phyloP scores from a whole-genome alignment of 2,888 invertebrate species.

The Dugesia japonica region DNA sequence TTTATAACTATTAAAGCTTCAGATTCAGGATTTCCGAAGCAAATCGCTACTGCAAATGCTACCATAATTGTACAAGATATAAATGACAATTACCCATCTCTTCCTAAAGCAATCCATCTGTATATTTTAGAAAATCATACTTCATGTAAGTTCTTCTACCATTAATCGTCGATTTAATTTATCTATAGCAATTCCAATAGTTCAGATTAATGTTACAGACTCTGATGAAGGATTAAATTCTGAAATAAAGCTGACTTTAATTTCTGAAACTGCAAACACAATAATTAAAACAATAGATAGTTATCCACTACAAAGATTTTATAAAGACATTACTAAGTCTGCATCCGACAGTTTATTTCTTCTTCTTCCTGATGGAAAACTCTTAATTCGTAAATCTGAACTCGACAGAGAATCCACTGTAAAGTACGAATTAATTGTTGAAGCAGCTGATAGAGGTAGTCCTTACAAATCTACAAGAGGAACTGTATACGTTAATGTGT shows the following conservation, averaged over 20 bases:
- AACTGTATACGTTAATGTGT: background rate
- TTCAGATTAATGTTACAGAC: slow-evolving; percentile 26
- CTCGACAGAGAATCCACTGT: slow-evolving; percentile 21
- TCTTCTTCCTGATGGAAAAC: slow-evolving; percentile 20
- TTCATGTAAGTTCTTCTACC: background rate
- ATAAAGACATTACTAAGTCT: background rate
- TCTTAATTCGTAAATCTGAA: slow-evolving; percentile 21
- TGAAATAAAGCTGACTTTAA: background rate
- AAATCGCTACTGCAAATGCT: slow-evolving; percentile 12
- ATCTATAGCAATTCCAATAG: slow-evolving; percentile 24
- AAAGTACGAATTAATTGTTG: background rate
- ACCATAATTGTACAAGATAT: slow-evolving; percentile 22
- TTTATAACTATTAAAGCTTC: background rate
- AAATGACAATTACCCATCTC: slow-evolving; percentile 23
- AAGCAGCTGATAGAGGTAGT: background rate
- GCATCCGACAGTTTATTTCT: background rate
- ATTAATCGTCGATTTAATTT: too few relatives aligned
- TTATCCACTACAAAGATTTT: background rate
- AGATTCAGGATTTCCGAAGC: slow-evolving; percentile 21
- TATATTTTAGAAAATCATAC: slow-evolving; percentile 25
- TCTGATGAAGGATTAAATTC: slow-evolving; percentile 4
- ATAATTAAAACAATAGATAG: background rate
- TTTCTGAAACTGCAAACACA: background rate
- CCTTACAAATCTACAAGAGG: background rate
- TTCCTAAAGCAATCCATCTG: background rate